Evolutionary conservation across 1,140 invertebrate genomes (phyloP).

Genomic region (Diuraphis noxia): DNA sequence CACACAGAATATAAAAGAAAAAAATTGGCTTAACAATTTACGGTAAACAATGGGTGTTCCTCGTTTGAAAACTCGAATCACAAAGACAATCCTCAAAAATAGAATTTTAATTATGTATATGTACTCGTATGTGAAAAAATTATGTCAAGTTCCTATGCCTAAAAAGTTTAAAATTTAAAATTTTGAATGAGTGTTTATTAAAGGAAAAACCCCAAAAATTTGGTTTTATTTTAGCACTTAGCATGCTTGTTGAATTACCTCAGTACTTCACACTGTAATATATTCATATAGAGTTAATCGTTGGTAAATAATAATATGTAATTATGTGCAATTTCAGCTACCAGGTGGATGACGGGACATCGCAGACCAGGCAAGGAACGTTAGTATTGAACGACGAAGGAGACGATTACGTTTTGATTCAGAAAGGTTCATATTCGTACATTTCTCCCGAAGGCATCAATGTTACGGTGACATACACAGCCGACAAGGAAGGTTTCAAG

Average conservation of each 20-base stretch:
- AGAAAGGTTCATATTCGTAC: conserved; percentile 62
- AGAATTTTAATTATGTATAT: background rate
- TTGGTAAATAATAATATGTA: background rate
- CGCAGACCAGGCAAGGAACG: conserved; percentile 57
- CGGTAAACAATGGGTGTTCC: background rate
- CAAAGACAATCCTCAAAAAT: background rate
- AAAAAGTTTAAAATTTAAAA: background rate
- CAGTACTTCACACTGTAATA: no score
- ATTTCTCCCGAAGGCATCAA: conserved; percentile 62
- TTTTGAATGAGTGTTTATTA: background rate
- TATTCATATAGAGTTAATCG: background rate
- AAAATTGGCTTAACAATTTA: background rate
- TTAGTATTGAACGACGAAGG: conserved; percentile 59
- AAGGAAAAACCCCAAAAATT: background rate
- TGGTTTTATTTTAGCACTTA: no score
- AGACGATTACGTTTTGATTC: conserved; percentile 59
- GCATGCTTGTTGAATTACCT: background rate
- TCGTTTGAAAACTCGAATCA: background rate
- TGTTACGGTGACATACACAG: conserved; percentile 62
- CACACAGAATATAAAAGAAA: no score
- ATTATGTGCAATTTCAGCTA: conserved; percentile 55
- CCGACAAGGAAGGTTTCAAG: conserved; percentile 63
- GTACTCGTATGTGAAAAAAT: background rate
- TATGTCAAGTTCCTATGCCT: background rate
- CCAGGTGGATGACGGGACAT: conserved; percentile 57